Percentiles rank a stretch among this genome's conserved stretches.
These are phyloP conservation scores for Aphelinus atriplicis DNA, from an alignment of 1,140 invertebrate genomes.

Conservation along the genomic window DNA sequence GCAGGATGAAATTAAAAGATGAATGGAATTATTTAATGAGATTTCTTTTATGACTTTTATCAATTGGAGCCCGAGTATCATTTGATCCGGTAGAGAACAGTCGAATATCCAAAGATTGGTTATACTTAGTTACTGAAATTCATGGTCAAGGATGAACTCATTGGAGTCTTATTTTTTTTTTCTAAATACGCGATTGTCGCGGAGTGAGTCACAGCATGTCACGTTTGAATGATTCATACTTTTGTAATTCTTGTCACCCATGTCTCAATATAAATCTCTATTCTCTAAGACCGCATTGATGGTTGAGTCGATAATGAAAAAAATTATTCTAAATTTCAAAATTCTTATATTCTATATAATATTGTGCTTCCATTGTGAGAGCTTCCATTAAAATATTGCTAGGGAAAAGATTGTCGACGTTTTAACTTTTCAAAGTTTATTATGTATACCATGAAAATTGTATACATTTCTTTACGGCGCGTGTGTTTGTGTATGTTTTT, in stretches of 20 bases:
- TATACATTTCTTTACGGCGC: too few species aligned
- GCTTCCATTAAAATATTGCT: background rate
- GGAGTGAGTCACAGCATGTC: conserved; percentile 22
- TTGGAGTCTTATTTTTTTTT: conserved; percentile 8
- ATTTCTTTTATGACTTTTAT: too few species aligned
- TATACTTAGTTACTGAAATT: background rate
- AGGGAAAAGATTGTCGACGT: background rate
- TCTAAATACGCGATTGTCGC: conserved; percentile 1
- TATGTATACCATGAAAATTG: too few species aligned
- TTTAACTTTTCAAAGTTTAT: background rate
- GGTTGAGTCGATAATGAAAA: background rate
- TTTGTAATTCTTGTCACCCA: background rate
- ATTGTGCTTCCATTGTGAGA: too few species aligned
- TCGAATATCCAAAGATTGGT: too few species aligned
- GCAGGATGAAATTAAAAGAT: too few species aligned
- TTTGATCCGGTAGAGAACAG: too few species aligned
- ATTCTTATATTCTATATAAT: too few species aligned
- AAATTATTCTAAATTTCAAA: background rate
- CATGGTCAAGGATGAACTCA: conserved; percentile 31
- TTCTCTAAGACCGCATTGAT: background rate
- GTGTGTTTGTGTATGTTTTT: too few species aligned
- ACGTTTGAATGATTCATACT: conserved; percentile 16
- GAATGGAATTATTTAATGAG: too few species aligned
- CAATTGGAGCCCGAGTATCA: too few species aligned
- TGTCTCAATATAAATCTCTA: background rate